Conservation (phyloP, 2,797 vertebrate species). For the Clarias pachynema region DNA sequence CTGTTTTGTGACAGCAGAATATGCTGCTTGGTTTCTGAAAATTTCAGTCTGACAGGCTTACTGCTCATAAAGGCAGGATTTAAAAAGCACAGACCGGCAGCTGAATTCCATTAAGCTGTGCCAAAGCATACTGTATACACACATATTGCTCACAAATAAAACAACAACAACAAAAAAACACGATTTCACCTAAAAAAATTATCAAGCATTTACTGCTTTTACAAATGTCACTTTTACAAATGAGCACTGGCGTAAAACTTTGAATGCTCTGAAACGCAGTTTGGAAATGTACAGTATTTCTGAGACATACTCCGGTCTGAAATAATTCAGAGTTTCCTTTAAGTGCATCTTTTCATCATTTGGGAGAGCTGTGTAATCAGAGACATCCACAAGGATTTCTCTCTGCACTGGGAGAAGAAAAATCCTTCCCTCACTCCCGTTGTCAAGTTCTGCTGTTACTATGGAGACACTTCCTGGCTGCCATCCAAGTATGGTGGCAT, state of each 20-base stretch:
- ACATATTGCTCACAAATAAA: neutral
- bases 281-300: neutral
- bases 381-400: conserved; percentile 51
- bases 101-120: conserved; percentile 12
- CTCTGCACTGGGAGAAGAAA: conserved; percentile 47
- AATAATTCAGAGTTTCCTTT: conserved; percentile 38
- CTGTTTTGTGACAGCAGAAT: conserved; percentile 12
- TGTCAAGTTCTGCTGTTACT: conserved; percentile 57
- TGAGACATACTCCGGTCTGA: conserved; percentile 14
- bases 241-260: neutral
- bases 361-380: conserved; percentile 46
- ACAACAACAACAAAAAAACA: neutral
- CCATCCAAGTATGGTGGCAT: conserved; percentile 58
- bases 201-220: neutral
- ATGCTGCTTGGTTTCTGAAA: conserved; percentile 5
- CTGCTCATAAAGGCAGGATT: conserved; percentile 19
- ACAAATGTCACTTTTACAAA: neutral
- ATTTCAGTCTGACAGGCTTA: conserved; percentile 23
- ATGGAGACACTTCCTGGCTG: conserved; percentile 61
- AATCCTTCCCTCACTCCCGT: conserved; percentile 47
- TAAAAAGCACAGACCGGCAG: conserved; percentile 12
- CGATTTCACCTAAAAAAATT: neutral
- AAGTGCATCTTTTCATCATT: conserved; percentile 50
- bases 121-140: neutral
- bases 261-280: conserved; percentile 26